phyloP scores from a whole-genome alignment of 2,888 invertebrate genomes.

The Cistogaster globosa region DNA sequence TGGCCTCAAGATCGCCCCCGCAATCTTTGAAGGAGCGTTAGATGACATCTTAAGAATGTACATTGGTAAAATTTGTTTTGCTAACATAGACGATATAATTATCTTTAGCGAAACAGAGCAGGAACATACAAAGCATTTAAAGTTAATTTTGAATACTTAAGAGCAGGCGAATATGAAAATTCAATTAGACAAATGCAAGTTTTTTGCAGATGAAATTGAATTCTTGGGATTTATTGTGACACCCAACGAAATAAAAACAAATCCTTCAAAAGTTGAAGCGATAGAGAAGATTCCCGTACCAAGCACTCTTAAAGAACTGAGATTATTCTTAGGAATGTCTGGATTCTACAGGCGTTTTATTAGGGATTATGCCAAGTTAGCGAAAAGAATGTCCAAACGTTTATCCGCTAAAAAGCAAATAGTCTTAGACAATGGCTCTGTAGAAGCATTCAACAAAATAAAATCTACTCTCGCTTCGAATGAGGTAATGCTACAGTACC shows the following conservation, averaged over 20 bases:
- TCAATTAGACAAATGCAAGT: too few species aligned
- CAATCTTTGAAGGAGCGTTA: neutral
- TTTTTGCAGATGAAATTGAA: constrained; percentile 36
- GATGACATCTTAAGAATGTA: neutral
- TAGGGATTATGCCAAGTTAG: constrained; percentile 43
- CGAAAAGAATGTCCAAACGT: constrained; percentile 55
- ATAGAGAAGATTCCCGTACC: constrained; percentile 18
- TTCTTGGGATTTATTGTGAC: constrained; percentile 56
- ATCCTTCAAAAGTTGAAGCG: constrained; percentile 11
- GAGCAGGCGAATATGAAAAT: too few species aligned
- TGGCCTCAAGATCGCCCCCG: neutral
- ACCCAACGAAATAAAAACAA: constrained; percentile 32
- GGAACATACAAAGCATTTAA: neutral
- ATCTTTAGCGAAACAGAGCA: constrained; percentile 1
- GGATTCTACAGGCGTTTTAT: constrained; percentile 38
- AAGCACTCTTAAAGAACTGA: constrained; percentile 60
- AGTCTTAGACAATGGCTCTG: neutral
- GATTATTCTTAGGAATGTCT: constrained; percentile 65
- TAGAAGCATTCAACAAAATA: constrained; percentile 30
- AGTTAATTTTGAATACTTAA: too few species aligned
- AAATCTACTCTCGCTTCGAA: constrained; percentile 7
- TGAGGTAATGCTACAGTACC: too few species aligned
- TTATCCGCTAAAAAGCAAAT: constrained; percentile 32
- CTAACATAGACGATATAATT: neutral
- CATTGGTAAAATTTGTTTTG: neutral